These are phyloP conservation scores for Notothenia rossii DNA, from an alignment of 2,113 vertebrate species.

Conservation along the genomic window DNA sequence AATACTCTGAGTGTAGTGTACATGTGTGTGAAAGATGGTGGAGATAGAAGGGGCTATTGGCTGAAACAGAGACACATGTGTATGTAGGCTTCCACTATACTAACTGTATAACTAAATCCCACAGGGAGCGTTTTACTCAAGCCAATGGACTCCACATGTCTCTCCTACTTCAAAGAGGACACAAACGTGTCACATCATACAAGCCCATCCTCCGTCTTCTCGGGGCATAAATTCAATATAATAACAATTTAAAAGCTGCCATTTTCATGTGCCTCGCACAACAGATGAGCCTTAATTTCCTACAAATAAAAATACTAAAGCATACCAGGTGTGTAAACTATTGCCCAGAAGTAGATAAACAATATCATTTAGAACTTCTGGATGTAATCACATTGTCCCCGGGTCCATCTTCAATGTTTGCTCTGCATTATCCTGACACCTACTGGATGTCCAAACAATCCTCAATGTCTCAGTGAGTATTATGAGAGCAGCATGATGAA, in stretches of 20 bases:
- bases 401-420: conserved; percentile 15
- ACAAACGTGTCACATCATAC: conserved; percentile 33
- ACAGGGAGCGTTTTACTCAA: conserved; percentile 58
- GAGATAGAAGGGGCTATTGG: conserved; percentile 16
- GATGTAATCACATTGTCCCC: background rate
- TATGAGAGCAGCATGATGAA: background rate
- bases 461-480: background rate
- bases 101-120: conserved; percentile 65
- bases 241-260: background rate
- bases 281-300: background rate
- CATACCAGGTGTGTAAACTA: background rate
- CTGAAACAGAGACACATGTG: conserved; percentile 45
- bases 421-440: conserved; percentile 60
- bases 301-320: background rate
- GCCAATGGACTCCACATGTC: conserved; percentile 72
- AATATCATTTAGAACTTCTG: conserved; percentile 3
- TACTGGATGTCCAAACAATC: conserved; percentile 48
- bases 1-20: conserved; percentile 25
- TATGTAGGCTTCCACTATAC: conserved; percentile 53
- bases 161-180: conserved; percentile 60
- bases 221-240: conserved; percentile 19
- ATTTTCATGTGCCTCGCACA: conserved; percentile 4
- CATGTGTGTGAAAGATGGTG: conserved; percentile 60
- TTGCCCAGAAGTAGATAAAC: background rate
- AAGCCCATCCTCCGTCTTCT: conserved; percentile 15